Evolutionary conservation across 2,888 invertebrate species (phyloP).

Genomic region (Drosophila limbata): DNA sequence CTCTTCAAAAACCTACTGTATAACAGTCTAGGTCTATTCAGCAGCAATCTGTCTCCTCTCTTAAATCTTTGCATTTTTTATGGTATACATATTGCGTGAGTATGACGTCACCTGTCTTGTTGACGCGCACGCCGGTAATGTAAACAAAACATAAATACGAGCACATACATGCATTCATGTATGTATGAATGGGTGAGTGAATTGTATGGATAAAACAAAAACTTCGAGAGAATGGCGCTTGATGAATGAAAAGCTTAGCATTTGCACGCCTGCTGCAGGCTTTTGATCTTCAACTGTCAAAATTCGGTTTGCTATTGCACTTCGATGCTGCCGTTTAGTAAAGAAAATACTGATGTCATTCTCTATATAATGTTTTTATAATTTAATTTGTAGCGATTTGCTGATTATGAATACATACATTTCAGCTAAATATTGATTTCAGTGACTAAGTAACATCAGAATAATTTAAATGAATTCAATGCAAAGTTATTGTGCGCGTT

Average conservation of each 20-base stretch:
- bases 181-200: conserved; percentile 37
- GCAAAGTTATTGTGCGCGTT: too few relatives aligned
- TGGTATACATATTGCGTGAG: conserved; percentile 27
- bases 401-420: too few relatives aligned
- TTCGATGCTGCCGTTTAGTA: too few relatives aligned
- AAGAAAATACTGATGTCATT: too few relatives aligned
- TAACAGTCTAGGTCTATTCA: conserved; percentile 7
- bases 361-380: too few relatives aligned
- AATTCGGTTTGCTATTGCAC: too few relatives aligned
- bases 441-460: too few relatives aligned
- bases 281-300: neutral
- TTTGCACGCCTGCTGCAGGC: neutral
- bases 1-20: conserved; percentile 41
- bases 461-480: too few relatives aligned
- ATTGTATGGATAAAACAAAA: conserved; percentile 34
- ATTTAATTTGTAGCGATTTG: too few relatives aligned
- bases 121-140: conserved; percentile 66
- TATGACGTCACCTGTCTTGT: conserved; percentile 64
- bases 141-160: conserved; percentile 73
- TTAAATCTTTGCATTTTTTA: conserved; percentile 28
- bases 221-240: conserved; percentile 31
- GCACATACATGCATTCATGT: conserved; percentile 10
- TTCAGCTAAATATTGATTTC: too few relatives aligned
- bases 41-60: conserved; percentile 19
- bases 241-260: conserved; percentile 66